Base-by-base conservation (phyloP, 1,140 invertebrate genomes). In the Drosophila funebris region DNA sequence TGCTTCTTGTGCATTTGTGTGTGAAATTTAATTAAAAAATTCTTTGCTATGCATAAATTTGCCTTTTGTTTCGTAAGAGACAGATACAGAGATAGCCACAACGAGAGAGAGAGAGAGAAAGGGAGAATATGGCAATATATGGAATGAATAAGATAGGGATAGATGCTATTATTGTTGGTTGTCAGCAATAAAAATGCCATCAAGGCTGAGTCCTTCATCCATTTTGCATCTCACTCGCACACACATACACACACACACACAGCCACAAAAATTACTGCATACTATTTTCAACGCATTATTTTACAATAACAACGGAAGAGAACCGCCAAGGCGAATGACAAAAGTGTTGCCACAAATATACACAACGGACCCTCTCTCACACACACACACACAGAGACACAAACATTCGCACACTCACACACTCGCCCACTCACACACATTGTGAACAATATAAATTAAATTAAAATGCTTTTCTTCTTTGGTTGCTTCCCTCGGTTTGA, bases 21-120 rank as follows among this genome's bases (percentile, higher is more conserved):
- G 78, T 69, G 48, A 87, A 83, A 82, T 87, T 87, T 87, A 87
- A 87, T 87, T 87, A 87, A 88, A 85, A 88, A 87, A 88, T 88
- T 78, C 74, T 72, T 82, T 68, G 75, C 75, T 87, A 69, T 87
- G 82, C 82, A 87, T 87, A 87, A 87, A 87, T 87, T 87, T 87
- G 71, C 52, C 84, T 83, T 87, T 83, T 78, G 78, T 87, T 83
- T 80, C 39, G 22, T 11, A n/a, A 39, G 41, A 11, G 7, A 37
- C 8, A 16, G 31, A 48, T 16, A 3, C 4, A 29, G n/a, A 43
- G 29, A 16, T 1, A 52, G 5, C n/a, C n/a, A n/a, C n/a, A n/a
- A n/a, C n/a, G 22, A 39, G 8, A 57, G 13, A 27, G 20, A 56
- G 5, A 0, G 16, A n/a, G 27, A 16, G 13, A 52, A 27, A 54